Percentiles rank a stretch among this genome's conserved stretches.
These are phyloP conservation scores for Enteromius paludinosus DNA, from an alignment of 2,797 vertebrate genomes.

Conservation along the genomic window DNA sequence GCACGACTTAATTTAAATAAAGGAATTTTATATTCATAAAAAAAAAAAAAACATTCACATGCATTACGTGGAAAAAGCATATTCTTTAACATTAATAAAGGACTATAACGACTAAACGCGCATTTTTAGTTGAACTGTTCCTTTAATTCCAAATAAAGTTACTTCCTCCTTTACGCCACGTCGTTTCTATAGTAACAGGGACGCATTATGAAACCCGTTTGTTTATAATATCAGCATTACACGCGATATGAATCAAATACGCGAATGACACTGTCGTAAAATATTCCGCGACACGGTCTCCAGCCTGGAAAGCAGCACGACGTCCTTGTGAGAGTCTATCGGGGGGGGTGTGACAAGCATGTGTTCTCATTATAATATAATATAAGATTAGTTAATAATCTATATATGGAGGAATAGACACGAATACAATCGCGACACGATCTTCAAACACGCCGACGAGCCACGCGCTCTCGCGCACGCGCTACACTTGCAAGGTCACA, in stretches of 20 bases:
- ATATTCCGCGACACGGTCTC: neutral
- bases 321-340: constrained; percentile 26
- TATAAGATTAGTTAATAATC: neutral
- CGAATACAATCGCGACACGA: neutral
- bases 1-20: neutral
- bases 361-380: neutral
- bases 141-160: neutral
- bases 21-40: neutral
- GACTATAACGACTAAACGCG: neutral
- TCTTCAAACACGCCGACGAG: constrained; percentile 5
- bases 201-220: neutral
- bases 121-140: neutral
- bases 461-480: constrained; percentile 26
- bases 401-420: neutral
- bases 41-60: neutral
- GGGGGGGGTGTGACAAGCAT: neutral
- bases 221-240: neutral
- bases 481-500: constrained; percentile 39
- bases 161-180: constrained; percentile 52
- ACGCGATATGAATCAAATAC: neutral
- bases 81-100: neutral
- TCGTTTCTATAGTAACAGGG: constrained; percentile 47
- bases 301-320: neutral
- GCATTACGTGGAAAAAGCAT: no score
- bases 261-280: neutral